Evolutionary conservation across 2,797 vertebrate species (phyloP).

Genomic region (Clangula hyemalis): DNA sequence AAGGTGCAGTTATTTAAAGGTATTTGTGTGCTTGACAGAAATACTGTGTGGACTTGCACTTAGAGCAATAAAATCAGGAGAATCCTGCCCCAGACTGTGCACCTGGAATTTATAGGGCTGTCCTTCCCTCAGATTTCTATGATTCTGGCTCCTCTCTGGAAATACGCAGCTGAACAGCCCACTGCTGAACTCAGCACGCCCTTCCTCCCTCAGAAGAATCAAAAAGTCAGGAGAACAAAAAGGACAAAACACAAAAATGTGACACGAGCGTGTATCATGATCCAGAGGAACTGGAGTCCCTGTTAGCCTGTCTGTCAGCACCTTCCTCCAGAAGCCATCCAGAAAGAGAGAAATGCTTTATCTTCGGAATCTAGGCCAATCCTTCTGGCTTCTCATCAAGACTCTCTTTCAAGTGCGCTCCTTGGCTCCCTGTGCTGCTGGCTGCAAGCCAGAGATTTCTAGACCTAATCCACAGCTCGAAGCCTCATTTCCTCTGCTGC

Average conservation of each 20-base stretch:
- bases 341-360: conserved; percentile 29
- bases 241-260: background rate
- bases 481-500: background rate
- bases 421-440: background rate
- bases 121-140: background rate
- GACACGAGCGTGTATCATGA: background rate
- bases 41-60: background rate
- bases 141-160: background rate
- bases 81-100: background rate
- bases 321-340: conserved; percentile 26
- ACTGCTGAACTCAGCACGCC: background rate
- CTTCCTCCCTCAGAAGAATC: background rate
- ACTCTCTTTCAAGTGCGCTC: background rate
- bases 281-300: background rate
- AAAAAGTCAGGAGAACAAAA: background rate
- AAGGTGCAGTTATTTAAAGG: background rate
- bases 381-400: conserved; percentile 13
- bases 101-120: background rate
- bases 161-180: background rate
- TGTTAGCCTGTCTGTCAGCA: conserved; percentile 29
- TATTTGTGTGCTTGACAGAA: background rate
- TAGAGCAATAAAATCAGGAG: background rate
- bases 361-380: background rate
- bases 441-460: background rate
- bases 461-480: background rate